Evolutionary conservation across 2,113 vertebrate species (phyloP).

Genomic region (Aldabrachelys gigantea): DNA sequence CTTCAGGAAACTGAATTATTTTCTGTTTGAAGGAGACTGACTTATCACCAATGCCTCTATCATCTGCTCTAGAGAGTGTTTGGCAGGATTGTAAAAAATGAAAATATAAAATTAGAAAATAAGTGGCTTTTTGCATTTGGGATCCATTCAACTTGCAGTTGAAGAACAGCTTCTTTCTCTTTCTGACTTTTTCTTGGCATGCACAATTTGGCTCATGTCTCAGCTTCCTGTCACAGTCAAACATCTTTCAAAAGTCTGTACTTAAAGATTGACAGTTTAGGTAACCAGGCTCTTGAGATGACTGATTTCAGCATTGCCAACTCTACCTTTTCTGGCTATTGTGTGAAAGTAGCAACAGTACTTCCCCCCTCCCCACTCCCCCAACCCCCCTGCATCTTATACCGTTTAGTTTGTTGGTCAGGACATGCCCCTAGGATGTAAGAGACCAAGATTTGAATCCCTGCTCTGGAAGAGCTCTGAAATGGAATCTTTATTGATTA

Average conservation of each 20-base stretch:
- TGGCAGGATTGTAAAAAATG: background rate
- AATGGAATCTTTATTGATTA: no score
- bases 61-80: background rate
- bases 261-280: background rate
- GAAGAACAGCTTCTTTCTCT: background rate
- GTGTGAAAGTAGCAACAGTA: no score
- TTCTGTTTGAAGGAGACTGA: background rate
- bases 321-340: no score
- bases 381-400: no score
- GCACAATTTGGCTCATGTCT: background rate
- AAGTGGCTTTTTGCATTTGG: background rate
- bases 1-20: background rate
- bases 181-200: background rate
- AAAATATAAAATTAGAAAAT: background rate
- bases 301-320: no score
- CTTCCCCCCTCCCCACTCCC: no score
- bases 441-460: no score
- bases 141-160: background rate
- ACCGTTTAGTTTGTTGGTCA: no score
- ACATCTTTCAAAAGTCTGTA: background rate
- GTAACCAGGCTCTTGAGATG: background rate
- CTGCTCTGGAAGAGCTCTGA: no score
- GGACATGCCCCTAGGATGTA: no score
- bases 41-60: background rate
- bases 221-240: background rate